Base-by-base conservation (phyloP, 2,888 invertebrate species). In the Temnothorax rugatulus region DNA sequence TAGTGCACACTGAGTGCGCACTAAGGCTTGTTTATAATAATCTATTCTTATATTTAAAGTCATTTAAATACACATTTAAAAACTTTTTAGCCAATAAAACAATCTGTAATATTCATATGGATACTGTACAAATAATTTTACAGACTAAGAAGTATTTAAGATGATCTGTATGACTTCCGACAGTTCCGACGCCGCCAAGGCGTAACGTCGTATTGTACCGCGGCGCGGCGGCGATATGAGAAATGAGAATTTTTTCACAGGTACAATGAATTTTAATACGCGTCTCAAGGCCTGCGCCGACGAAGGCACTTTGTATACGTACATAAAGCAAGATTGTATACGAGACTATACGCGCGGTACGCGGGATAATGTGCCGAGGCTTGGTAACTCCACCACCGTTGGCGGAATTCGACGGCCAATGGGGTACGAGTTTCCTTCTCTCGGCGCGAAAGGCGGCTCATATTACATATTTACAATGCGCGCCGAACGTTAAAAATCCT, bases 311-410 rank as follows among this genome's bases (percentile, higher is more conserved):
- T 44, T 66, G 54, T 66, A 41, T n/a, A 44, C 5, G 18, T 59
- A 21, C 61, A 66, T 54, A 47, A 79, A 71, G 79, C 47, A 11
- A 59, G 59, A 79, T 71, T 63, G 34, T n/a, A 66, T 5, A 47
- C 50, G 29, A 52, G 64, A 63, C 54, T 47, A 64, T 81, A 34
- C 34, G 54, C 13, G 63, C 54, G 41, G 61, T 81, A 34, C 34
- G 54, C 13, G 63, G 76, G 85, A 87, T 85, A 89, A 87, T 88
- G 93, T 90, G 90, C 91, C 92, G 93, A 96, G 97, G 96, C 95
- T 95, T 97, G 97, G 97, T 97, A 97, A 97, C 97, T 97, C 97
- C 97, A 97, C 97, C 97, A 97, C 97, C 97, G 97, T 97, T 97
- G 97, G 97, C 97, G 95, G 95, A 93, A 92, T 94, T 89, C 92